phyloP scores from a whole-genome alignment of 2,797 vertebrate species.

The Lates japonicus region DNA sequence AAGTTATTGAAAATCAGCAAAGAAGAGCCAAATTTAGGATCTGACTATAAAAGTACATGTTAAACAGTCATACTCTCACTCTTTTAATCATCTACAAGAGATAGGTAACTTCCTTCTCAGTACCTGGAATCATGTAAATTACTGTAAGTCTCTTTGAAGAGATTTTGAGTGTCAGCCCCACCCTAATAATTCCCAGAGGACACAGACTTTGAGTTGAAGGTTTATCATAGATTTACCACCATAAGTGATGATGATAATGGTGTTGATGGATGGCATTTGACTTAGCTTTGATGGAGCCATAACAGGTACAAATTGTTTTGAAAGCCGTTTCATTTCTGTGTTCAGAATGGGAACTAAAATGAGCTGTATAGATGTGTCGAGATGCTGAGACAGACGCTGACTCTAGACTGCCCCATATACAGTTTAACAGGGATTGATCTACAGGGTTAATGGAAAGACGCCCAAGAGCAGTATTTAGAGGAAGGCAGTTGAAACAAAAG shows the following conservation, averaged over 20 bases:
- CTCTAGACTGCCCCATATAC: constrained; percentile 43
- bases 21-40: not conserved
- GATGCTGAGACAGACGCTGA: constrained; percentile 54
- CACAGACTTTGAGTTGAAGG: constrained; percentile 21
- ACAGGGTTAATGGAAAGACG: constrained; percentile 42
- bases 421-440: constrained; percentile 34
- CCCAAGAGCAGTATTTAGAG: constrained; percentile 34
- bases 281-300: constrained; percentile 56
- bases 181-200: constrained; percentile 3
- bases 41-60: not conserved
- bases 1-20: not conserved
- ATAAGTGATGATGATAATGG: constrained; percentile 53
- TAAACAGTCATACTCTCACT: not conserved
- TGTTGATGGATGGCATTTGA: constrained; percentile 62
- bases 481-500: constrained; percentile 58
- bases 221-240: constrained; percentile 63
- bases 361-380: constrained; percentile 61
- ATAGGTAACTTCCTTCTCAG: not conserved
- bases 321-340: constrained; percentile 66
- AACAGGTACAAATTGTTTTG: constrained; percentile 71
- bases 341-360: constrained; percentile 71
- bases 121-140: constrained; percentile 30
- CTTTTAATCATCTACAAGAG: constrained; percentile 21
- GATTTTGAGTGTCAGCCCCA: constrained; percentile 16
- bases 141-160: constrained; percentile 26